Base-by-base conservation (phyloP, 2,113 vertebrate genomes). In the Sisor rabdophorus region DNA sequence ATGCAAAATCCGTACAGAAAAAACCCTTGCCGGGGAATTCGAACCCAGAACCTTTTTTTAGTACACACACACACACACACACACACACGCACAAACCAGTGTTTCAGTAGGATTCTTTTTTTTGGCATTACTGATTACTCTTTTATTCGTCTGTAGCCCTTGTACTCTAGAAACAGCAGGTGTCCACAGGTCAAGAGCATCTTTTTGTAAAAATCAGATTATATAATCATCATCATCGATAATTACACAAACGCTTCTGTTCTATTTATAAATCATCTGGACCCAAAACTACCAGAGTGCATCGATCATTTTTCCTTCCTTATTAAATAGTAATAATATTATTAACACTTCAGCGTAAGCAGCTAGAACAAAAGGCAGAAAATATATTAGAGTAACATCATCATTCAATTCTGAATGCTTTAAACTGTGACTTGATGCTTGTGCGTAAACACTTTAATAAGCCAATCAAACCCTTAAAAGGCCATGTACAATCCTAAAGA, bases 291-390 rank as follows among this genome's bases (percentile, higher is more conserved):
- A 44, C 9, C 40, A 44, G 40, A 44, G 1, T 44, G 8, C 55
- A 55, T 24, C 20, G 20, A 58, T 22, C 20, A 24, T 56, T 56
- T 30, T 47, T 52, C 22, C 32, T 32, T 22, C 79, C 40, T 2
- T 52, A 19, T 52, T 17, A 85, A 90, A 85, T 74, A 84, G 80
- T 81, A 79, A 80, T 82, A 78, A 60, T 64, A 58, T 79, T 64
- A 79, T 68, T 8, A 53, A 72, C 77, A 82, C 65, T 71, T 67
- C 65, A 73, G 67, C 16, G 36, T 50, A 79, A 70, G 64, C 50
- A 12, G 61, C 75, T 81, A 48, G 55, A 17, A 77, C 11, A 71
- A 53, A 81, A 75, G 71, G 78, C 76, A 78, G 77, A 76, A 72
- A 61, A 55, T 50, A 80, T 73, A 53, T 10, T 9, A 48, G 65